These are phyloP conservation scores for Sylvilagus bachmani DNA, from an alignment of 2,113 vertebrate species.

Conservation along the genomic window DNA sequence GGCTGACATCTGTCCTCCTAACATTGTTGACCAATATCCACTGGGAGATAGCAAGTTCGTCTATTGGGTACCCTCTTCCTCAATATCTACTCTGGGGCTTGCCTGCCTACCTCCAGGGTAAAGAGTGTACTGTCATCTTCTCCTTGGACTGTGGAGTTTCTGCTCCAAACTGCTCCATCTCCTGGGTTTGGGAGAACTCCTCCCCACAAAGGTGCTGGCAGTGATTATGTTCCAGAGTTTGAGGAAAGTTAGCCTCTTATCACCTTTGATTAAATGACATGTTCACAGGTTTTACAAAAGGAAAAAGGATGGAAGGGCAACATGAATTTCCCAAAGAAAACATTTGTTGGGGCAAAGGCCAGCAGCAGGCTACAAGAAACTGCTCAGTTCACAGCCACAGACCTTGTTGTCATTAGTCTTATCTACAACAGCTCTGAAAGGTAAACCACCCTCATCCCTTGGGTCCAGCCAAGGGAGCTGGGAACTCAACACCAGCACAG, in stretches of 20 bases:
- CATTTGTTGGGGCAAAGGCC: not conserved
- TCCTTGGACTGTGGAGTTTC: not conserved
- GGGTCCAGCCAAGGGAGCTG: not conserved
- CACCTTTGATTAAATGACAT: not conserved
- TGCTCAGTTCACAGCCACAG: not conserved
- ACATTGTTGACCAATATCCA: not conserved
- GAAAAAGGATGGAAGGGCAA: not conserved
- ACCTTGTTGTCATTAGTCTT: not conserved
- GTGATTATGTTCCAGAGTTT: not conserved
- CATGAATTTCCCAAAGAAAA: slow-evolving; percentile 41
- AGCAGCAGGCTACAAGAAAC: not conserved
- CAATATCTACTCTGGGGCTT: not conserved
- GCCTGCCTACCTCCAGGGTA: not conserved
- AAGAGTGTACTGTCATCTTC: not conserved
- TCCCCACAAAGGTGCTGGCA: not conserved
- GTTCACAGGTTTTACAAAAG: not conserved
- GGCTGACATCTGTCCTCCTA: not conserved
- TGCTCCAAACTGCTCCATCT: not conserved
- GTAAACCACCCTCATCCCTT: not conserved
- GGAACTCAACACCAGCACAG: not conserved
- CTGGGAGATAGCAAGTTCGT: too few species aligned
- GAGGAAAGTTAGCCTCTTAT: not conserved
- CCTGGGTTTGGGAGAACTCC: not conserved
- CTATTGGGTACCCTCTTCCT: not conserved
- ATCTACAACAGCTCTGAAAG: not conserved